These are phyloP conservation scores for Myotis pilosus DNA, from an alignment of 2,797 vertebrate genomes.

Conservation along the genomic window DNA sequence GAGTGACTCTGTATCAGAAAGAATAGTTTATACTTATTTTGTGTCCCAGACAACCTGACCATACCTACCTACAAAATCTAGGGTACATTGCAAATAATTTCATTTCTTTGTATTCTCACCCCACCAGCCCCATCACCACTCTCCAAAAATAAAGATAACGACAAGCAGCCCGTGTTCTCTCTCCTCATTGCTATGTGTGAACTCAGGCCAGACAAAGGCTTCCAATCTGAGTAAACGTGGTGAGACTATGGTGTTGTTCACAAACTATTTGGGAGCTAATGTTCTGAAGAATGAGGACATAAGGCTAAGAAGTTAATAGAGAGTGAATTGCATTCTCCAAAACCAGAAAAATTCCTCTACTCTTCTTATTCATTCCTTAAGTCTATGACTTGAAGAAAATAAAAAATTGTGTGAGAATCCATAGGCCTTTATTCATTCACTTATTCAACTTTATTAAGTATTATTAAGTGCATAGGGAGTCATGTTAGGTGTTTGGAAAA, in stretches of 20 bases:
- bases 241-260: not conserved
- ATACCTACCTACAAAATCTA: not conserved
- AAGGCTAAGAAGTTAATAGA: not conserved
- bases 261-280: not conserved
- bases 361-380: not conserved
- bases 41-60: not conserved
- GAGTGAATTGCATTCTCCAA: constrained; percentile 23
- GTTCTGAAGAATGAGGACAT: not conserved
- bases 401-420: not conserved
- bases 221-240: not conserved
- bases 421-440: not conserved
- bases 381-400: not conserved
- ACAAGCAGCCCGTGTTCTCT: not conserved
- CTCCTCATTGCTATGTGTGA: not conserved
- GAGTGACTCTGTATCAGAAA: not conserved
- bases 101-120: not conserved
- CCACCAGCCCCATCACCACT: not conserved
- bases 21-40: not conserved
- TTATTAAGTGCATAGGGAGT: not conserved
- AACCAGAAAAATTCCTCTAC: constrained; percentile 8
- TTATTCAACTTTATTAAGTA: not conserved
- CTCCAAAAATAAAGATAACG: not conserved
- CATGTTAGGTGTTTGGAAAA: not conserved
- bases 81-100: not conserved
- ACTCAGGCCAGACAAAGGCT: not conserved